Evolutionary conservation across 1,140 invertebrate genomes (phyloP), one percentile per base, ranked within the genome.

Genomic region (Drosophila seguyi): DNA sequence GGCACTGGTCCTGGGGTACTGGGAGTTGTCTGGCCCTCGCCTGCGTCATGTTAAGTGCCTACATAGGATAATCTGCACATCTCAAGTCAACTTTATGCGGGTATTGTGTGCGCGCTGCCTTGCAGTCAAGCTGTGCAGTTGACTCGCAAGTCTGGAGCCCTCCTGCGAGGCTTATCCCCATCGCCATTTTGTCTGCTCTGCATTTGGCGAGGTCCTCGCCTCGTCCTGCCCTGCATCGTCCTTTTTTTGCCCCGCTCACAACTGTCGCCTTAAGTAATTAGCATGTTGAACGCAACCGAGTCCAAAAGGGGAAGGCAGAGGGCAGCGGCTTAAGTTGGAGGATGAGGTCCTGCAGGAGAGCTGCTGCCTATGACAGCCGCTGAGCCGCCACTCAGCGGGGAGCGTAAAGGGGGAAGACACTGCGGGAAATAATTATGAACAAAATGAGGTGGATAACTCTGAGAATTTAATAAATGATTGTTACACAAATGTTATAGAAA

Each of bases 11-110:
- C 31, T 60, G 61, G 14, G 45, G 34, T 39, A 29, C 60, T 67
- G 61, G 52, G 78, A 60, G 44, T 47, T 61, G 60, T 38, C 27
- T 65, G 50, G 68, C 22, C 36, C 47, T 42, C 31, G 55, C 63
- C 71, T 63, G 72, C 41, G 56, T 75, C 59, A 66, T 67, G 85
- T 85, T 90, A 88, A 88, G 85, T 88, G 84, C 84, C 84, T 87
- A 90, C 84, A 87, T 55, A 79, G 85, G 85, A 87, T 88, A 88
- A 88, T 90, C 85, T 90, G 58, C 85, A 68, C 81, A 81, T 75
- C 76, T 84, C 76, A 76, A 85, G 82, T 73, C 81, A 57, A 82
- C 81, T 68, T 86, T 81, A 85, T 69, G 16, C 66, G 66, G 62
- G 47, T 41, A 61, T 84, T 84, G 81, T 86, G 79, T 48, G 78